phyloP scores from a whole-genome alignment of 2,888 invertebrate species.

The Smittia aterrima region DNA sequence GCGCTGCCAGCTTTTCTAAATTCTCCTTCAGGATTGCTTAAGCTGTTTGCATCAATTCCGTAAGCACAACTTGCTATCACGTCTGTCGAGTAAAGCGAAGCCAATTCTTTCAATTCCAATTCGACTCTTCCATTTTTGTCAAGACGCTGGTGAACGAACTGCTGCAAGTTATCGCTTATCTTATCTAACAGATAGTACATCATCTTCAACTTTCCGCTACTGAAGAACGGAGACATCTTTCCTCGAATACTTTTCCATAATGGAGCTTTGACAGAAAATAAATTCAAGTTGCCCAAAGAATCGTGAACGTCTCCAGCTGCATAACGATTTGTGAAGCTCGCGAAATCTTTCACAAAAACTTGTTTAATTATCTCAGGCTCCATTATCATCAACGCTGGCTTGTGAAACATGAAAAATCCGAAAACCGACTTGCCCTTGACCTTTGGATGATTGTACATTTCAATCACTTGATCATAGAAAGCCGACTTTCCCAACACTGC shows the following conservation, averaged over 20 bases:
- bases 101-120: constrained; percentile 45
- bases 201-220: constrained; percentile 52
- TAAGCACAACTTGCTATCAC: constrained; percentile 56
- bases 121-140: constrained; percentile 1
- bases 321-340: constrained; percentile 51
- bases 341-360: constrained; percentile 55
- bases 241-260: constrained; percentile 53
- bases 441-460: background rate
- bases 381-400: constrained; percentile 53
- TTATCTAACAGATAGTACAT: constrained; percentile 51
- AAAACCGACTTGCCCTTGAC: constrained; percentile 48
- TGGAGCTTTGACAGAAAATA: constrained; percentile 54
- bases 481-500: constrained; percentile 8
- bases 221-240: constrained; percentile 55
- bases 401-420: constrained; percentile 53
- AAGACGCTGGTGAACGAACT: background rate
- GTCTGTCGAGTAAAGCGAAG: constrained; percentile 50
- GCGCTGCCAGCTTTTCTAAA: constrained; percentile 53
- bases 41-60: constrained; percentile 54
- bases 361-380: constrained; percentile 55
- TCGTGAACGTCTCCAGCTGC: constrained; percentile 46
- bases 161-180: constrained; percentile 44
- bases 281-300: constrained; percentile 51
- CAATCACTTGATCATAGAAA: constrained; percentile 23
- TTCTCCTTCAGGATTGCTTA: constrained; percentile 52